Evolutionary conservation across 2,113 vertebrate species (phyloP).

Genomic region (Albula goreensis): DNA sequence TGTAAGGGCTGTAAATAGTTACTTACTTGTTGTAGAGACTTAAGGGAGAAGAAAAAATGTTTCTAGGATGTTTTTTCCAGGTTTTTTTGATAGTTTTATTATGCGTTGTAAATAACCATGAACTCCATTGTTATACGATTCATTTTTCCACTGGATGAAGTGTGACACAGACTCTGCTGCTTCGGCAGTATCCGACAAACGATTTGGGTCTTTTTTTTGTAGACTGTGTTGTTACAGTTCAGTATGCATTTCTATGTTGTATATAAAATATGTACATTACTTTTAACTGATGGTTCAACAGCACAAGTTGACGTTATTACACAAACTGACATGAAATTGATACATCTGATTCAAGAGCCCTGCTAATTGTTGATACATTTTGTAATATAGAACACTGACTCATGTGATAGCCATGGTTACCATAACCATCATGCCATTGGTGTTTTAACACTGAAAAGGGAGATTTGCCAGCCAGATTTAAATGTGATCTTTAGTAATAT

Average conservation of each 20-base stretch:
- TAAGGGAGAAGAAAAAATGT: conserved; percentile 66
- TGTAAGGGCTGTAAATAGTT: conserved; percentile 95
- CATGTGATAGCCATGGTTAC: background rate
- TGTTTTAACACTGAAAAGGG: conserved; percentile 12
- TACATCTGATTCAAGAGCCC: background rate
- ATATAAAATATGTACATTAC: conserved; percentile 90
- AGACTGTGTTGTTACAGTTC: conserved; percentile 89
- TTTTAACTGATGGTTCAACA: conserved; percentile 87
- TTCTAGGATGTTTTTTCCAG: conserved; percentile 89
- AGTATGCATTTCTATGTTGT: conserved; percentile 93
- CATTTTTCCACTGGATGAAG: conserved; percentile 50
- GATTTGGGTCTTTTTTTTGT: conserved; percentile 75
- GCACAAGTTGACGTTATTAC: conserved; percentile 84
- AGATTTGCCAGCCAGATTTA: conserved; percentile 38
- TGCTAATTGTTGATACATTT: background rate
- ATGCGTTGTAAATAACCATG: conserved; percentile 84
- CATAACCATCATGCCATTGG: background rate
- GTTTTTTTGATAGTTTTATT: conserved; percentile 83
- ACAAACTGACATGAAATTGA: background rate
- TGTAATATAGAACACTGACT: conserved; percentile 1
- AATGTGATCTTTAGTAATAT: conserved; percentile 48
- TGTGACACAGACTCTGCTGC: conserved; percentile 68
- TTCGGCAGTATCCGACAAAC: conserved; percentile 83
- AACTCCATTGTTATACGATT: conserved; percentile 70
- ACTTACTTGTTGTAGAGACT: conserved; percentile 82